Percentiles rank a stretch among this genome's conserved stretches.
These are phyloP conservation scores for Bubo blakistoni DNA, from an alignment of 2,113 vertebrate genomes.

Conservation along the genomic window DNA sequence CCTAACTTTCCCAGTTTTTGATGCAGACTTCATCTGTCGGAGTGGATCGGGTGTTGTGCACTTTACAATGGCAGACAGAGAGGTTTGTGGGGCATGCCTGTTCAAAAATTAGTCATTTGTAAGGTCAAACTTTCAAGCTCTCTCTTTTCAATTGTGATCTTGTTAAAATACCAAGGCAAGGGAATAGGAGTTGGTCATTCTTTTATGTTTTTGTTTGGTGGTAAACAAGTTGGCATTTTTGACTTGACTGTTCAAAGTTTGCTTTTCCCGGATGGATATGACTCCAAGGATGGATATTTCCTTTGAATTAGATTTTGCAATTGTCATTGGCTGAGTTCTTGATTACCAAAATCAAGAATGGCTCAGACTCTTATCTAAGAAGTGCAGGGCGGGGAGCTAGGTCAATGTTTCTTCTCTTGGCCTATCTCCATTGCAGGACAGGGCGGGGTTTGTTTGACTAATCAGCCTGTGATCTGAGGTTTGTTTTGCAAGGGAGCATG, in stretches of 20 bases:
- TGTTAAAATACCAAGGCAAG: not conserved
- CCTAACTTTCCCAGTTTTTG: not conserved
- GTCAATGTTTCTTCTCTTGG: conserved; percentile 12
- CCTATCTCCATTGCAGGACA: conserved; percentile 15
- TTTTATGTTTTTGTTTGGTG: not conserved
- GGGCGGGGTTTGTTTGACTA: conserved; percentile 20
- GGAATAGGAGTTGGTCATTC: not conserved
- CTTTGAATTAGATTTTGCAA: conserved; percentile 12
- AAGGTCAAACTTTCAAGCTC: not conserved
- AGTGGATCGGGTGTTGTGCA: not conserved
- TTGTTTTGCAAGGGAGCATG: conserved; percentile 49
- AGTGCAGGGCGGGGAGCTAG: not conserved
- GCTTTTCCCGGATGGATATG: not conserved
- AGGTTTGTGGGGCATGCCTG: not conserved
- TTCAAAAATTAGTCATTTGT: not conserved
- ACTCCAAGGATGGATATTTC: not conserved
- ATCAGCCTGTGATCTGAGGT: conserved; percentile 31
- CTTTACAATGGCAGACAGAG: not conserved
- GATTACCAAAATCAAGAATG: conserved; percentile 13
- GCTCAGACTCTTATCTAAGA: conserved; percentile 12
- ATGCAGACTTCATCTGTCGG: not conserved
- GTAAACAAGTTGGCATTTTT: not conserved
- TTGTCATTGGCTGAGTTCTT: not conserved
- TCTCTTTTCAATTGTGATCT: not conserved
- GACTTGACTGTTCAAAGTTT: not conserved